phyloP scores from a whole-genome alignment of 2,113 vertebrate genomes.

The Narcine bancroftii region DNA sequence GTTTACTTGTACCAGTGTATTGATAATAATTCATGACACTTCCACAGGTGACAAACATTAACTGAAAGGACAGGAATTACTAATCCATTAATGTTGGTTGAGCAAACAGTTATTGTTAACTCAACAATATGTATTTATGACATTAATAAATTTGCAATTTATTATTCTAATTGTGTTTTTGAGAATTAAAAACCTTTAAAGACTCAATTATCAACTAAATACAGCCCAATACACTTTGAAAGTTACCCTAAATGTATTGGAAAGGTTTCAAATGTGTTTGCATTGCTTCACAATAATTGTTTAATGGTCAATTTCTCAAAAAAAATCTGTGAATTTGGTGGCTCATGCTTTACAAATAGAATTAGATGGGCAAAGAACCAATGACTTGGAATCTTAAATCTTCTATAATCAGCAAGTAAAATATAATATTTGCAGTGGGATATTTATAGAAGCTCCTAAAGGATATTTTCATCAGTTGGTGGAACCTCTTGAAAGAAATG shows the following conservation, averaged over 20 bases:
- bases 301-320: neutral
- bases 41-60: neutral
- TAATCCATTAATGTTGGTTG: too few relatives aligned
- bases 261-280: neutral
- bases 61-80: neutral
- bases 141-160: neutral
- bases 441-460: neutral
- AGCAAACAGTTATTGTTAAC: neutral
- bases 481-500: neutral
- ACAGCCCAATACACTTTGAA: neutral
- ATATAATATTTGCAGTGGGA: neutral
- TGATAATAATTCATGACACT: neutral
- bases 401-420: neutral
- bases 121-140: neutral
- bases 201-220: neutral
- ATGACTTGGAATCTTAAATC: neutral
- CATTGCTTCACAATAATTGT: neutral
- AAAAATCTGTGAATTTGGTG: neutral
- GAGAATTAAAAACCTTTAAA: neutral
- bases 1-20: conserved; percentile 15
- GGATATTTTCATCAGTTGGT: neutral
- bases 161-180: neutral
- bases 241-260: neutral
- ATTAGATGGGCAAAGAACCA: neutral
- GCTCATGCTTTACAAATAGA: neutral